A percentile compares a stretch with the other conserved stretches of the same genome.
Evolutionary conservation across 1,140 invertebrate species (phyloP).

Genomic region (Acromyrmex charruanus): DNA sequence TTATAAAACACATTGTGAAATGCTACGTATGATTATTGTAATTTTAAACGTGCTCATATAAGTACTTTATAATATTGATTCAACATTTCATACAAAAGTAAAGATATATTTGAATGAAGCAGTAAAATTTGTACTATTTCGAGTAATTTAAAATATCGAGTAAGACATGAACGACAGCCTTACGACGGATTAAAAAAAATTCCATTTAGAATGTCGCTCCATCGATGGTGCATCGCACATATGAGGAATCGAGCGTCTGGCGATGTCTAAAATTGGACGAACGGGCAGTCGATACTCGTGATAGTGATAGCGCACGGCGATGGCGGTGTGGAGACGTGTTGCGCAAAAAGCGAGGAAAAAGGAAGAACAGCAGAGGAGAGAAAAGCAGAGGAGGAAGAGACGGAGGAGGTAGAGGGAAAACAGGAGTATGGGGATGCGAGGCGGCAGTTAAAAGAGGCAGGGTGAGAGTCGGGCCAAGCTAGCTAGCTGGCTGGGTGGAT

Average conservation of each 20-base stretch:
- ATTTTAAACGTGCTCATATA: not conserved
- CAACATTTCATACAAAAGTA: not conserved
- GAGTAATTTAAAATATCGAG: not conserved
- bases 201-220: not conserved
- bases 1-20: not conserved
- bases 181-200: slow-evolving; percentile 49
- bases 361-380: slow-evolving; percentile 50
- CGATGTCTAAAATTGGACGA: slow-evolving; percentile 48
- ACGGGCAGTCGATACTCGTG: slow-evolving; percentile 61
- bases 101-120: not conserved
- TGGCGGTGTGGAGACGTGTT: slow-evolving; percentile 65
- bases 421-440: slow-evolving; percentile 23
- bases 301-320: slow-evolving; percentile 47
- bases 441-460: slow-evolving; percentile 60
- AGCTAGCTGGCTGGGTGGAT: slow-evolving; percentile 65
- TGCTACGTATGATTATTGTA: not conserved
- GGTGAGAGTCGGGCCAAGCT: slow-evolving; percentile 50
- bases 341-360: slow-evolving; percentile 68
- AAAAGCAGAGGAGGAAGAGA: slow-evolving; percentile 48
- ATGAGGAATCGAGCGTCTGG: slow-evolving; percentile 27
- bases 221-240: slow-evolving; percentile 10
- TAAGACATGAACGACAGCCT: not conserved
- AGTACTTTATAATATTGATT: not conserved
- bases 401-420: slow-evolving; percentile 40
- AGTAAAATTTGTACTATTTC: not conserved